Conservation (phyloP, 2,113 vertebrate species). For the Chinchilla lanigera region DNA sequence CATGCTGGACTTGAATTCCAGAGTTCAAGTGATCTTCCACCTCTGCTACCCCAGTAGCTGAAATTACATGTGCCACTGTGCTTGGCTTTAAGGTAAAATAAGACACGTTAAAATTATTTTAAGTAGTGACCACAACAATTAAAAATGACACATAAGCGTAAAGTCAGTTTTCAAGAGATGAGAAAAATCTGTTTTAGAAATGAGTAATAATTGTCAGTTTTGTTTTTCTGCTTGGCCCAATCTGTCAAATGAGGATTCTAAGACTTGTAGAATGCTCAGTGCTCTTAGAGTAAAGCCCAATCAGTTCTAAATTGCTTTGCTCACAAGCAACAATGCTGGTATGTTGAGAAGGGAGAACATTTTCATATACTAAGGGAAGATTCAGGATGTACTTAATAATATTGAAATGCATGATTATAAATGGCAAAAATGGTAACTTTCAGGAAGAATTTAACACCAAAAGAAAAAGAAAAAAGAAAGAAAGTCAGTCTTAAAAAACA, state of each 20-base stretch:
- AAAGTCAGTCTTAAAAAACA: not conserved
- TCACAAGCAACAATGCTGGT: not conserved
- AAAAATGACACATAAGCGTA: constrained; percentile 42
- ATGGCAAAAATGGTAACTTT: constrained; percentile 14
- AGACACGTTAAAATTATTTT: constrained; percentile 42
- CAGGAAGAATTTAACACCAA: constrained; percentile 20
- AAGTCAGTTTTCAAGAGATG: constrained; percentile 27
- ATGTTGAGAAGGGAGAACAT: not conserved
- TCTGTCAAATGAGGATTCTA: constrained; percentile 48
- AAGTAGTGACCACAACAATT: constrained; percentile 36
- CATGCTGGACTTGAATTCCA: not conserved
- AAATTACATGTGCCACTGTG: not conserved
- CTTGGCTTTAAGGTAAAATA: not conserved
- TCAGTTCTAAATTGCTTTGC: constrained; percentile 28
- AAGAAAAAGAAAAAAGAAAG: not conserved
- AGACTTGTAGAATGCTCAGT: not conserved
- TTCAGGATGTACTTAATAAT: constrained; percentile 7
- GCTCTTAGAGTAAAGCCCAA: not conserved
- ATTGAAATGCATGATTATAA: not conserved
- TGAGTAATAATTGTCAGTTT: constrained; percentile 14
- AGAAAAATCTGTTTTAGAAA: constrained; percentile 43
- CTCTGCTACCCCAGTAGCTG: not conserved
- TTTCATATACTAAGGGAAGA: constrained; percentile 16
- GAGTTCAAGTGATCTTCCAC: not conserved
- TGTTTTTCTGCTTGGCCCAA: not conserved